Evolutionary conservation across 92 coral and sea anemone genomes (phyloP), one percentile per base, ranked within the genome.

Genomic region (Ricordea florida): DNA sequence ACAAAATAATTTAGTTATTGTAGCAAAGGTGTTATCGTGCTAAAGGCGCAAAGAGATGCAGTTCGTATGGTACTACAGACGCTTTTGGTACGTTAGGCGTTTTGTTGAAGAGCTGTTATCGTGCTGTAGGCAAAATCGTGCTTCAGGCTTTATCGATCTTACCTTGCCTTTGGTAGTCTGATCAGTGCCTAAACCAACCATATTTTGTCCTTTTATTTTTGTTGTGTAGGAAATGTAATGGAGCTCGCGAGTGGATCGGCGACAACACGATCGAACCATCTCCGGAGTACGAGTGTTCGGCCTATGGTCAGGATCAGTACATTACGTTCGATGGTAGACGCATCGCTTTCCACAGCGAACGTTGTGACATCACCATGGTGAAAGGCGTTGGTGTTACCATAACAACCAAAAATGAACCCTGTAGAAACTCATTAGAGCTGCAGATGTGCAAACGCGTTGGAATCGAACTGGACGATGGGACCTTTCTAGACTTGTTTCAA

Each of bases 261-360:
- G 55, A 86, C 47, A 83, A 60, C 0, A n/a, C 34, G 33, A 69
- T 89, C 2, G 80, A 66, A 8, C 73, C 90, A 0, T 71, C 90
- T 16, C 96, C 99, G 0, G 92, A 92, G 22, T 92, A 89, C 58
- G 99, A 96, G 59, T 96, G 99, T 30, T 78, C 97, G 0, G 87
- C 99, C 3, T 92, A 78, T 38, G 99, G 99, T 33, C 94, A 92
- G 60, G 97, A 94, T 46, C 99, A 96, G 49, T 82, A 92, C 75
- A 88, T 84, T 36, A 74, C 97, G 3, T 96, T 96, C 64, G 99
- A 96, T 52, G 97, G 97, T 3, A 65, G 69, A 53, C 62, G 68
- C 69, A 29, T 61, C 14, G 57, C 42, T 40, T 73, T 73, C 16
- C 80, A 73, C 45, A 85, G 67, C 21, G 85, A 73, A 9, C 46